Base-by-base conservation (phyloP, 2,888 invertebrate species). In the Hoplodrina blanda region DNA sequence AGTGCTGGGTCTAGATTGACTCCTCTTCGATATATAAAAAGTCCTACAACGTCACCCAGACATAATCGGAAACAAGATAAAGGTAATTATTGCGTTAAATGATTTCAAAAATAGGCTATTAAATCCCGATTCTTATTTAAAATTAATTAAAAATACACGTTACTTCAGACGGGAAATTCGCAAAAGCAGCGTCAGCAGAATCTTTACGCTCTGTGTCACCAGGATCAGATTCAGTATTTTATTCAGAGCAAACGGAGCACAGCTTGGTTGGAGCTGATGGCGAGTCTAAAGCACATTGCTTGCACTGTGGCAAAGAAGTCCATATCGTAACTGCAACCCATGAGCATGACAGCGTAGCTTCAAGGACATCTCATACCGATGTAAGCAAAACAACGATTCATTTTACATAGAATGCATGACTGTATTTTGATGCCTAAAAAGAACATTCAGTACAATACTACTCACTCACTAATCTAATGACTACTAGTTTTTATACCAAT, bases 181-280 rank as follows among this genome's bases (percentile, higher is more conserved):
- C 98, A 64, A 98, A 98, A 93, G 98, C 98, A 13, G 96, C 98
- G 73, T 98, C 98, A 83, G 98, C 98, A 57, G 98, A 98, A 93
- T 98, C 98, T 1, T 94, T 98, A 65, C 97, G 98, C 60, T 98
- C 98, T n/a, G 98, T 98, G 53, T 98, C 98, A 87, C 98, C 98
- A 5, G 98, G 98, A 33, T 98, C 98, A 80, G 98, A 98, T 92
- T 98, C 98, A 69, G 98, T 98, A 37, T 98, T 98, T 93, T 98
- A 98, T 94, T 98, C 98, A 88, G 98, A 98, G 91, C 97, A 96
- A 81, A 97, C 97, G 15, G 97, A 97, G 90, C 96, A 96, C 66
- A 95, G 94, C 74, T 87, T 93, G 61, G 94, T 94, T 19, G 93
- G 90, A 4, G 92, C 95, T n/a, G 97, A 97, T 73, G 96, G 96